Evolutionary conservation across 2,797 vertebrate genomes (phyloP).

Genomic region (Mastacembelus armatus): DNA sequence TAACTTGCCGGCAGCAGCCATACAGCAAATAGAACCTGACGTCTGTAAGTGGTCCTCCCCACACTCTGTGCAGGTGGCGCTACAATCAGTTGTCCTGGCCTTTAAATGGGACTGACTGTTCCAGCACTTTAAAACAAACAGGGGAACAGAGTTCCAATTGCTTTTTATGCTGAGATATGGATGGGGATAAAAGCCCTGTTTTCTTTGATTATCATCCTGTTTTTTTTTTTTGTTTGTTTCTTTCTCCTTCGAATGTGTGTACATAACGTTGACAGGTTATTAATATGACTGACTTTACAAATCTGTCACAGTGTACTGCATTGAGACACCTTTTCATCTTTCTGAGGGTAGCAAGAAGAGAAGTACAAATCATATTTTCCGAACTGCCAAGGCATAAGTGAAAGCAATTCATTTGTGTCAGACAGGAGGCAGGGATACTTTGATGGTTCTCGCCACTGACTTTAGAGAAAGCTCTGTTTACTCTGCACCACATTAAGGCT

Average conservation of each 20-base stretch:
- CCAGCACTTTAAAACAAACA: conserved; percentile 54
- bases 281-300: conserved; percentile 33
- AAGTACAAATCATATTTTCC: conserved; percentile 36
- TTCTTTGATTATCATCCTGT: conserved; percentile 30
- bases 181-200: conserved; percentile 30
- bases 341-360: background rate
- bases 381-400: conserved; percentile 32
- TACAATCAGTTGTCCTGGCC: conserved; percentile 60
- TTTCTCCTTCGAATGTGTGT: conserved; percentile 11
- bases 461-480: conserved; percentile 34
- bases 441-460: conserved; percentile 19
- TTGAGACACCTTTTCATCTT: conserved; percentile 26
- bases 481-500: conserved; percentile 16
- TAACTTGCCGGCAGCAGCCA: conserved; percentile 35
- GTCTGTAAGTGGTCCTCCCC: conserved; percentile 52
- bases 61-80: conserved; percentile 55
- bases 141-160: conserved; percentile 54
- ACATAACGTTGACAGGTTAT: conserved; percentile 15
- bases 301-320: background rate
- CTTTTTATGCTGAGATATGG: conserved; percentile 30
- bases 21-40: conserved; percentile 71
- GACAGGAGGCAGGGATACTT: conserved; percentile 30
- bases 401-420: conserved; percentile 59
- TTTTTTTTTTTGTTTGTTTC: background rate
- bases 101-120: conserved; percentile 59